Evolutionary conservation across 2,888 invertebrate genomes (phyloP), one percentile per base, ranked within the genome.

Genomic region (Pardosa pseudoannulata): DNA sequence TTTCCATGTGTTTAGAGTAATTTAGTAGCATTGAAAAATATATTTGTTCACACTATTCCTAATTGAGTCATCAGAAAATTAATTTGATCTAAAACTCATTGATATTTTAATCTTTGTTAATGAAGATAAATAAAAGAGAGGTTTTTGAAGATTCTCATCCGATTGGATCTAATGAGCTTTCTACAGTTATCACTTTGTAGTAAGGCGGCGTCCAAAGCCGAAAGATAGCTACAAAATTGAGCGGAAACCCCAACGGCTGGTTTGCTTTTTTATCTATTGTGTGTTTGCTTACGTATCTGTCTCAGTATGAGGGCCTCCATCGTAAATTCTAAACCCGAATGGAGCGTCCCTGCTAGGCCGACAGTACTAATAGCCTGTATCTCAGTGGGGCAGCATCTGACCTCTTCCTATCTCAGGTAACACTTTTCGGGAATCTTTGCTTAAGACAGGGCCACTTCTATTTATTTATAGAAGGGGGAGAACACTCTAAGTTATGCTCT

Each of bases 341-440:
- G 67, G 72, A 75, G 70, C 71, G 62, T 36, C 39, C 75, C 75
- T 28, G 50, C 72, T 27, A 65, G 72, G 78, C 78, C 78, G 83
- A 83, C 83, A 76, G 72, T 83, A 78, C 76, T 83, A 83, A 83
- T 76, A 83, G 83, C 64, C 65, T 83, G 83, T 83, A 78, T 83
- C 76, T 27, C 83, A 67, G 83, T 83, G 65, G 83, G 83, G 72
- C 72, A 76, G 41, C 75, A 83, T 78, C 72, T 83, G 72, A 65
- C 64, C 39, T 28, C n/a, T 28, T 27, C 31, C 65, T 72, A 78
- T 72, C 76, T 65, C 29, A 27, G 36, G 65, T 27, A 83, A 71
- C 65, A 72, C 74, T 74, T 81, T 74, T 36, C 32, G 67, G 73
- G 65, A 68, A 65, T 71, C 70, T 82, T 50, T 27, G 29, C 68